Conservation (phyloP, 2,888 invertebrate genomes). For the Muschampia staudingeri region DNA sequence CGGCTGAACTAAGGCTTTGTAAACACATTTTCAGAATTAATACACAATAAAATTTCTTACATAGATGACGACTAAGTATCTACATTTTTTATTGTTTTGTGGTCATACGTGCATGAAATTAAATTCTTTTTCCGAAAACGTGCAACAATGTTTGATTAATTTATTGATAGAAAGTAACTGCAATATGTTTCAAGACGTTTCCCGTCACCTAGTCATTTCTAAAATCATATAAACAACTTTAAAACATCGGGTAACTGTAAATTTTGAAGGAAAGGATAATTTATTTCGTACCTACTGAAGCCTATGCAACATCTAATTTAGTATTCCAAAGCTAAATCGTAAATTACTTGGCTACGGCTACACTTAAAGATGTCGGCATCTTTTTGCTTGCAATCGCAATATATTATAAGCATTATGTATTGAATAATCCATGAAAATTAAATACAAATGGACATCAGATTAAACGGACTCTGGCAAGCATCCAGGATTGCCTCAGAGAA, state of each 20-base stretch:
- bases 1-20: conserved; percentile 47
- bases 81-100: not conserved
- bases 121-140: no score
- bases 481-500: conserved; percentile 35
- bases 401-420: conserved; percentile 41
- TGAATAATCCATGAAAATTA: conserved; percentile 53
- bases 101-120: not conserved
- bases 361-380: conserved; percentile 46
- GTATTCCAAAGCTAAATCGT: conserved; percentile 36
- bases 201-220: not conserved
- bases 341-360: conserved; percentile 36
- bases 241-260: not conserved
- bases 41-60: not conserved
- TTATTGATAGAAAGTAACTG: no score
- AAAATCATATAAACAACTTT: not conserved
- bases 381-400: conserved; percentile 31
- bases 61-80: not conserved
- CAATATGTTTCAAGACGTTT: not conserved
- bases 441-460: conserved; percentile 46
- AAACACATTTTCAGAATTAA: conserved; percentile 35
- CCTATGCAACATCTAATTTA: conserved; percentile 20
- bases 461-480: conserved; percentile 31
- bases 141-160: no score
- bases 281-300: conserved; percentile 4
- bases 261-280: not conserved